phyloP scores from a whole-genome alignment of 2,888 invertebrate species.

The Harpalus rubripes region DNA sequence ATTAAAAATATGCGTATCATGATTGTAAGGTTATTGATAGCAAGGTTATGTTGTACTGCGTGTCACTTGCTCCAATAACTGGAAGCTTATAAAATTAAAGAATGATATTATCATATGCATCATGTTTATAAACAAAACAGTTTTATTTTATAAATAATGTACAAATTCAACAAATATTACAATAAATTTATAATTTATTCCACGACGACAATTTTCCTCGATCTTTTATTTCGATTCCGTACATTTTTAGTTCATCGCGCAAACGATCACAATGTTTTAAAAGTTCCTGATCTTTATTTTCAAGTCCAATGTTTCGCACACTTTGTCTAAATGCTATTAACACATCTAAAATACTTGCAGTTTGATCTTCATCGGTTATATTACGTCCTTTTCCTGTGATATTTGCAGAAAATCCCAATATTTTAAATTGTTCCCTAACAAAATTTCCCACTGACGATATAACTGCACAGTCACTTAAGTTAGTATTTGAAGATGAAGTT shows the following conservation, averaged over 20 bases:
- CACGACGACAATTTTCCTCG: slow-evolving; percentile 82
- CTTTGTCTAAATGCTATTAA: slow-evolving; percentile 82
- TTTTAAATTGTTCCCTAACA: slow-evolving; percentile 78
- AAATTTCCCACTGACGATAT: slow-evolving; percentile 81
- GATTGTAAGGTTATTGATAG: slow-evolving; percentile 59
- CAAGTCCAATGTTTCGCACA: slow-evolving; percentile 81
- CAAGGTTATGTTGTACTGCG: slow-evolving; percentile 48
- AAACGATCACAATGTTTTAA: slow-evolving; percentile 84
- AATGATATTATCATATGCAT: neutral
- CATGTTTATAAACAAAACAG: slow-evolving; percentile 26
- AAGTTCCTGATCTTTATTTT: slow-evolving; percentile 81
- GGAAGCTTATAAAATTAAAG: neutral
- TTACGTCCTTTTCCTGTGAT: slow-evolving; percentile 63
- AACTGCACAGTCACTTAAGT: slow-evolving; percentile 77
- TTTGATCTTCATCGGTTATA: slow-evolving; percentile 72
- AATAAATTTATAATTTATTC: slow-evolving; percentile 72
- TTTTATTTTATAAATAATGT: slow-evolving; percentile 12
- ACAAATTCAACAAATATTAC: too few species aligned
- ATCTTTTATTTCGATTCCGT: slow-evolving; percentile 86
- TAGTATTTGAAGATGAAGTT: slow-evolving; percentile 60
- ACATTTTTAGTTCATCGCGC: slow-evolving; percentile 81
- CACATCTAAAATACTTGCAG: slow-evolving; percentile 80
- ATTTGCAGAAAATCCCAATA: slow-evolving; percentile 80
- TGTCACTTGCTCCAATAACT: slow-evolving; percentile 34
- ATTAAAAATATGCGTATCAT: slow-evolving; percentile 50